Base-by-base conservation (phyloP, 2,888 invertebrate species). In the Geotrupes spiniger region DNA sequence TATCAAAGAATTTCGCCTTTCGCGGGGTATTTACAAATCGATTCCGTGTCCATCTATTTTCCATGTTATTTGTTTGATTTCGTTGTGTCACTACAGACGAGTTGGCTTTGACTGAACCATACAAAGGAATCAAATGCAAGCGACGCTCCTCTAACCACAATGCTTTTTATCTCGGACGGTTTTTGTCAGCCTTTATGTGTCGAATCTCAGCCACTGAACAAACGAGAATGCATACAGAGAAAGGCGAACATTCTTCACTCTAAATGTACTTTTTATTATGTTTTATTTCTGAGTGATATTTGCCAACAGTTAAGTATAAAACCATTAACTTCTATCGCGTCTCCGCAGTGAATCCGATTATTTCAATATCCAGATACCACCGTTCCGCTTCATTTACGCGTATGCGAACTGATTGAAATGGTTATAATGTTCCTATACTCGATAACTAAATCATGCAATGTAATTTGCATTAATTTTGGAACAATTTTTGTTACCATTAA, bases 1-100 rank as follows among this genome's bases (percentile, higher is more conserved):
- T 33, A 33, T 33, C 33, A 33, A 33, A 33, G 14, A 10, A 33
- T 21, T 48, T 48, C 10, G 21, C 21, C 11, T 31, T 46, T 36
- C 42, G 31, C 31, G 43, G 37, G 51, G 21, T 21, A 41, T 29
- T 47, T 37, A 21, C 46, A 26, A 44, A 44, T 46, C 46, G 46
- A 39, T 45, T 56, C 63, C 60, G 60, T 64, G 70, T 68, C 70
- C 69, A 69, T 70, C 68, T 70, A 70, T 70, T 70, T 71, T 71
- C 70, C 68, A 70, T 70, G 68, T 68, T 70, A 70, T 70, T 70
- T 70, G 65, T 70, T 69, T 68, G 69, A 70, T 69, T 70, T 61
- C 58, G 59, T 57, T 62, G 61, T 67, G 70, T 69, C 69, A 68
- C 69, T 67, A 66, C 60, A 62, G 55, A 56, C 52, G 60, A 60